phyloP scores from a whole-genome alignment of 2,113 vertebrate genomes.

The Forbesichthys agassizii region DNA sequence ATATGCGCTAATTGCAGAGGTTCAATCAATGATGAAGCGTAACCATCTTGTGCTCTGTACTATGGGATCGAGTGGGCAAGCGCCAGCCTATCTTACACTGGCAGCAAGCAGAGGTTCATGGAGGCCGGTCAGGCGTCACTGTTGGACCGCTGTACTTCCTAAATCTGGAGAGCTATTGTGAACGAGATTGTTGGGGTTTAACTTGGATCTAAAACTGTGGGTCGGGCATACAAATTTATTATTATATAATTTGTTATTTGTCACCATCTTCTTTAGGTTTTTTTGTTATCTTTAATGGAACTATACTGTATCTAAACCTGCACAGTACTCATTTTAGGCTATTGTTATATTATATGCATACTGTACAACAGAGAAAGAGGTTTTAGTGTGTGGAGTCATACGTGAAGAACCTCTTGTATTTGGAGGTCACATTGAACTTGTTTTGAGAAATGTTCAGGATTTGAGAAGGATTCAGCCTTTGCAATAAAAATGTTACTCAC shows the following conservation, averaged over 20 bases:
- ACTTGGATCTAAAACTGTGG: conserved; percentile 42
- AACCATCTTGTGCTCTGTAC: neutral
- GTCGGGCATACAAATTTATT: neutral
- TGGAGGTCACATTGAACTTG: neutral
- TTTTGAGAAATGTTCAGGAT: neutral
- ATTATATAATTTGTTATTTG: too few species aligned
- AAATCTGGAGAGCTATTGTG: conserved; percentile 50
- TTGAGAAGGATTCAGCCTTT: neutral
- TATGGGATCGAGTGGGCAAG: conserved; percentile 29
- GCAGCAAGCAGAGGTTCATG: conserved; percentile 31
- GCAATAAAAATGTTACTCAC: neutral
- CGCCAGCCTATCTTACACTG: conserved; percentile 16
- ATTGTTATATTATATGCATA: neutral
- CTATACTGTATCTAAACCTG: too few species aligned
- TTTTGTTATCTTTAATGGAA: too few species aligned
- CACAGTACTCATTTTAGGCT: neutral
- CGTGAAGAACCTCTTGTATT: neutral
- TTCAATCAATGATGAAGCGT: too few species aligned
- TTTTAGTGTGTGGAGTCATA: too few species aligned
- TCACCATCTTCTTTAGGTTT: neutral
- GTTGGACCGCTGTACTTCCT: conserved; percentile 38
- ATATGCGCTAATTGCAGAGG: neutral
- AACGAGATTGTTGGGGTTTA: conserved; percentile 50
- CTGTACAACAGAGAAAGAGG: neutral
- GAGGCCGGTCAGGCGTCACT: conserved; percentile 29